These are phyloP conservation scores for Tylochromis polylepis DNA, from an alignment of 2,113 vertebrate species.

Conservation along the genomic window DNA sequence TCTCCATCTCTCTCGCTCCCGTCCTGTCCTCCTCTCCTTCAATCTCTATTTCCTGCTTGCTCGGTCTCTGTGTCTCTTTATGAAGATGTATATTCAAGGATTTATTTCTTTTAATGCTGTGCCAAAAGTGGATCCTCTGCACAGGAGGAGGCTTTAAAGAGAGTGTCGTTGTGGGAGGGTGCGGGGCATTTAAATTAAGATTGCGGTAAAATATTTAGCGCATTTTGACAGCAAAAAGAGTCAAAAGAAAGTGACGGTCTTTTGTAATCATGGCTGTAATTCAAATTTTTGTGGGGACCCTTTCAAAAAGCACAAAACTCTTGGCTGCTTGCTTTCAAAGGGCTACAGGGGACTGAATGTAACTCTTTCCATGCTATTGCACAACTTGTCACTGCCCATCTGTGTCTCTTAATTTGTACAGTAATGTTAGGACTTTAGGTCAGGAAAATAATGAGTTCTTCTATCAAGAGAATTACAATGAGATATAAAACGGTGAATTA, in stretches of 20 bases:
- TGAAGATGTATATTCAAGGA: slow-evolving; percentile 42
- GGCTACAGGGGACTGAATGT: neutral
- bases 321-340: neutral
- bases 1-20: neutral
- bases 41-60: neutral
- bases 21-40: neutral
- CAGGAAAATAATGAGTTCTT: slow-evolving; percentile 24
- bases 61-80: neutral
- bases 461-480: neutral
- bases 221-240: slow-evolving; percentile 4
- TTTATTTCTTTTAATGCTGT: slow-evolving; percentile 40
- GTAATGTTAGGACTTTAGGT: neutral
- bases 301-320: neutral
- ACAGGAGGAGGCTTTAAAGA: slow-evolving; percentile 19
- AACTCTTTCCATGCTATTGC: neutral
- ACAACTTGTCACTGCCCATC: neutral
- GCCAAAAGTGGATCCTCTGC: slow-evolving; percentile 37
- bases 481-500: neutral
- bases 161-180: neutral
- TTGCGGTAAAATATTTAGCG: slow-evolving; percentile 44
- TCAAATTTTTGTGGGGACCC: neutral
- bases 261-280: neutral
- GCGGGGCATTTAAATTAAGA: slow-evolving; percentile 1
- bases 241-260: neutral
- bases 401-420: neutral